Percentiles rank a stretch among this genome's conserved stretches.
These are phyloP conservation scores for Polydrusus cervinus DNA, from an alignment of 2,888 invertebrate genomes.

Conservation along the genomic window DNA sequence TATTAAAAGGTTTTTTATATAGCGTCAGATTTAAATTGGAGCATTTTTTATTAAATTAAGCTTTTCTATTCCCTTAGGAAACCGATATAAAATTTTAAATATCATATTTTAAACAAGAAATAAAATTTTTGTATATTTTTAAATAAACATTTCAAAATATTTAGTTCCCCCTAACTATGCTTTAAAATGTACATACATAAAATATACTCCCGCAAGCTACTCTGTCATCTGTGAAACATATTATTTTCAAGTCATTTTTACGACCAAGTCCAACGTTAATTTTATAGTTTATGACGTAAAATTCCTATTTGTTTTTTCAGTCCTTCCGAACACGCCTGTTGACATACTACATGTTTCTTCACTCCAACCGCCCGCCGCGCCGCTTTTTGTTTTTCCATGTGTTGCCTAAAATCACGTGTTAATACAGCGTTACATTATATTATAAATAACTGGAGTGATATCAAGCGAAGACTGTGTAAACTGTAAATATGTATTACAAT, in stretches of 20 bases:
- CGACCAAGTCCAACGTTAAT: constrained; percentile 1
- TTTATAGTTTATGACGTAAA: constrained; percentile 11
- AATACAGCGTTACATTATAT: neutral
- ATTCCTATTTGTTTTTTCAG: constrained; percentile 15
- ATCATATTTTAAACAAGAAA: no score
- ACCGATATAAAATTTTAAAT: no score
- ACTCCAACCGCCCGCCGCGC: neutral
- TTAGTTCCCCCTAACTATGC: neutral
- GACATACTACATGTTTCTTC: constrained; percentile 22
- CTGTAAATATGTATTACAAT: no score
- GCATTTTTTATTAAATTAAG: no score
- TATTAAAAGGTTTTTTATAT: no score
- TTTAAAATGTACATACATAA: neutral
- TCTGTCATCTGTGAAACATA: neutral
- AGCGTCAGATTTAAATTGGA: no score
- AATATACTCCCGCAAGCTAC: neutral
- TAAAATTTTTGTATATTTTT: no score
- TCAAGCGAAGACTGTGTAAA: no score
- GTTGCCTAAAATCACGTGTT: constrained; percentile 15
- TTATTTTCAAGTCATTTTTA: constrained; percentile 14
- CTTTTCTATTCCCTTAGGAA: no score
- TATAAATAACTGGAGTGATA: no score
- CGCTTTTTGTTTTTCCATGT: constrained; percentile 7
- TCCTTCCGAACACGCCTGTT: constrained; percentile 15
- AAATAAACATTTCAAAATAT: constrained; percentile 11